These are phyloP conservation scores for Trichomalopsis sarcophagae DNA, from an alignment of 1,140 invertebrate genomes.

Conservation along the genomic window DNA sequence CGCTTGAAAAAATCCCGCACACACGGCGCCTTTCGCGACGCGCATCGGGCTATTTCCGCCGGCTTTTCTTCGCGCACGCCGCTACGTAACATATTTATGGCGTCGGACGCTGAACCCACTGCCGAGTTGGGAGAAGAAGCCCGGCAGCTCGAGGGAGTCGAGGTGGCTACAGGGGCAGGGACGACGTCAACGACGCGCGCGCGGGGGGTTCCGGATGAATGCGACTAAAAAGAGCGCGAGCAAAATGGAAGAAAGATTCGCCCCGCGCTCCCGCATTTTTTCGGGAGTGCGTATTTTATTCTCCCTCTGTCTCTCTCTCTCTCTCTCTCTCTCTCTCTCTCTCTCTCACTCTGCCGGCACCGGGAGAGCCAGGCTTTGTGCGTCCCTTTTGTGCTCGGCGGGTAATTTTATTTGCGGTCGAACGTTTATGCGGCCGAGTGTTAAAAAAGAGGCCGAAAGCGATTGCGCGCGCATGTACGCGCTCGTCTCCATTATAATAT, in stretches of 20 bases:
- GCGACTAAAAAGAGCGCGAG: constrained; percentile 3
- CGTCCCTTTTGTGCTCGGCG: constrained; percentile 57
- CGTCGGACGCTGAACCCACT: constrained; percentile 9
- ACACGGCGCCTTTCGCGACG: no score
- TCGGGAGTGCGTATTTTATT: constrained; percentile 64
- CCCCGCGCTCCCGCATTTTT: constrained; percentile 34
- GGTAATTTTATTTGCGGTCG: constrained; percentile 64
- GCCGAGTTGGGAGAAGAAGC: neutral
- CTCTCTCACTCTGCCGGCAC: constrained; percentile 15
- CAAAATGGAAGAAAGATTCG: constrained; percentile 30
- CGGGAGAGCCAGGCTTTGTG: constrained; percentile 46
- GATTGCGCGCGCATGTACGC: no score
- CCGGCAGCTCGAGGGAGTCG: neutral
- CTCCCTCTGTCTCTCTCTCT: constrained; percentile 19
- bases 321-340: constrained; percentile 19
- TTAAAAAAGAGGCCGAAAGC: neutral
- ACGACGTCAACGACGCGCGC: neutral
- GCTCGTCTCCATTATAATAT: no score
- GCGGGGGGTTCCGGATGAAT: constrained; percentile 14
- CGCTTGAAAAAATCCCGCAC: no score
- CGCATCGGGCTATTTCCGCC: neutral
- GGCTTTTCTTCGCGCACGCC: neutral
- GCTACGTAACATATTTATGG: constrained; percentile 62
- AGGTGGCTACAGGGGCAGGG: constrained; percentile 35
- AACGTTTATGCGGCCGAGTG: constrained; percentile 59